These are phyloP conservation scores for Lordiphosa collinella DNA, from an alignment of 1,140 invertebrate genomes.

Conservation along the genomic window DNA sequence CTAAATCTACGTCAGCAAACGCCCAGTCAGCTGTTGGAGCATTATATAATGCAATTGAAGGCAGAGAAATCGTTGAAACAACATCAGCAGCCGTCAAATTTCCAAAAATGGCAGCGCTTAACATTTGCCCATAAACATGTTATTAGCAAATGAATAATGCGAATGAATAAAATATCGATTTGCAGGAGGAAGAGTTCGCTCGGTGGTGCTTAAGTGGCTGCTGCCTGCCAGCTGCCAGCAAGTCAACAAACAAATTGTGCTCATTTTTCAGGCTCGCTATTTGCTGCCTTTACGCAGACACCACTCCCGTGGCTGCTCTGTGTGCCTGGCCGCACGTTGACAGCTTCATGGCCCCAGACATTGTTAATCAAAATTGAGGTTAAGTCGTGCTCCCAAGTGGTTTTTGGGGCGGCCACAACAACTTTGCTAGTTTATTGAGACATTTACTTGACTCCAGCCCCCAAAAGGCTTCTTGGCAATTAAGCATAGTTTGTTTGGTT, in stretches of 20 bases:
- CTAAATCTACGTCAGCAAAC: slow-evolving; percentile 37
- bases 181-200: slow-evolving; percentile 37
- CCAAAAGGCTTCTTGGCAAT: slow-evolving; percentile 41
- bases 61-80: slow-evolving; percentile 26
- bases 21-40: slow-evolving; percentile 49
- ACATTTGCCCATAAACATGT: slow-evolving; percentile 53
- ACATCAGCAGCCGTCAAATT: slow-evolving; percentile 13
- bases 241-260: slow-evolving; percentile 60
- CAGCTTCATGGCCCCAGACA: slow-evolving; percentile 69
- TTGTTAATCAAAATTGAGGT: slow-evolving; percentile 77
- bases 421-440: slow-evolving; percentile 64
- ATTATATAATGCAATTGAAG: slow-evolving; percentile 57
- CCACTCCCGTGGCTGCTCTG: neutral
- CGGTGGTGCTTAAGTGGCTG: slow-evolving; percentile 26
- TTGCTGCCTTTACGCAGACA: slow-evolving; percentile 3
- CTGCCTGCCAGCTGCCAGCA: slow-evolving; percentile 32
- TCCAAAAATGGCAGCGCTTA: slow-evolving; percentile 55
- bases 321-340: slow-evolving; percentile 48
- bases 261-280: slow-evolving; percentile 63
- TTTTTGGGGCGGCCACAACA: slow-evolving; percentile 17
- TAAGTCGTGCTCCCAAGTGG: slow-evolving; percentile 57
- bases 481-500: slow-evolving; percentile 50
- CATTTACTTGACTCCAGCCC: slow-evolving; percentile 47
- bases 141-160: slow-evolving; percentile 61
- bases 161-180: slow-evolving; percentile 56